These are phyloP conservation scores for Tiaroga cobitis DNA, from an alignment of 2,797 vertebrate genomes.

Conservation along the genomic window DNA sequence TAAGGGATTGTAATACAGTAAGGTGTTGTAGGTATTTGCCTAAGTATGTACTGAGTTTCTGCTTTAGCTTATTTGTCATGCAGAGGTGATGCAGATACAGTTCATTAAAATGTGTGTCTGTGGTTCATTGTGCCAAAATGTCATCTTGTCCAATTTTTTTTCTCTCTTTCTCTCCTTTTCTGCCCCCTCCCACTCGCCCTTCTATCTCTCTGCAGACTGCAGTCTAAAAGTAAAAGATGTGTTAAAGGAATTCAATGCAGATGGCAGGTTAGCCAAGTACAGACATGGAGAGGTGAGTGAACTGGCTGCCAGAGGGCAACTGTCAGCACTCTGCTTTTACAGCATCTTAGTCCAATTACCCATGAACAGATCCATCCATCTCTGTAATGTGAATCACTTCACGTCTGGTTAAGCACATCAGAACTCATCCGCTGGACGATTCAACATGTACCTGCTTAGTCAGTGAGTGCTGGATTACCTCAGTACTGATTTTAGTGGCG, in stretches of 20 bases:
- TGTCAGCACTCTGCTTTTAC: conserved; percentile 38
- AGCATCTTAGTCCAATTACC: conserved; percentile 27
- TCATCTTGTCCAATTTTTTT: not conserved
- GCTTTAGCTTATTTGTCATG: not conserved
- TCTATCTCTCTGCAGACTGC: conserved; percentile 79
- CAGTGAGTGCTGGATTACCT: not conserved
- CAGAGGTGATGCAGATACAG: not conserved
- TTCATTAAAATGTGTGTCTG: conserved; percentile 10
- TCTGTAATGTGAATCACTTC: conserved; percentile 40
- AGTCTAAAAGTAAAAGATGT: conserved; percentile 91
- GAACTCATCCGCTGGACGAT: not conserved
- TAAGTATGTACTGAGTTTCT: not conserved
- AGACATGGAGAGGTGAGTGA: conserved; percentile 86
- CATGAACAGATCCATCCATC: conserved; percentile 29
- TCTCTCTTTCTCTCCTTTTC: not conserved
- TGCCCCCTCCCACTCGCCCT: not conserved
- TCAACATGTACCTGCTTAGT: conserved; percentile 13
- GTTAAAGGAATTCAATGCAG: conserved; percentile 85
- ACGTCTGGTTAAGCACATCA: conserved; percentile 20
- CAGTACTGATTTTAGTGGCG: not conserved
- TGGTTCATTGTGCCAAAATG: not conserved
- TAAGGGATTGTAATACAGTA: not conserved
- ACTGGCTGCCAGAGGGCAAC: not conserved
- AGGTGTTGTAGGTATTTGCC: not conserved
- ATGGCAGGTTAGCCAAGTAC: conserved; percentile 81